Percentiles rank a stretch among this genome's conserved stretches.
phyloP scores from a whole-genome alignment of 1,140 invertebrate species.

The Drosophila fuyamai region DNA sequence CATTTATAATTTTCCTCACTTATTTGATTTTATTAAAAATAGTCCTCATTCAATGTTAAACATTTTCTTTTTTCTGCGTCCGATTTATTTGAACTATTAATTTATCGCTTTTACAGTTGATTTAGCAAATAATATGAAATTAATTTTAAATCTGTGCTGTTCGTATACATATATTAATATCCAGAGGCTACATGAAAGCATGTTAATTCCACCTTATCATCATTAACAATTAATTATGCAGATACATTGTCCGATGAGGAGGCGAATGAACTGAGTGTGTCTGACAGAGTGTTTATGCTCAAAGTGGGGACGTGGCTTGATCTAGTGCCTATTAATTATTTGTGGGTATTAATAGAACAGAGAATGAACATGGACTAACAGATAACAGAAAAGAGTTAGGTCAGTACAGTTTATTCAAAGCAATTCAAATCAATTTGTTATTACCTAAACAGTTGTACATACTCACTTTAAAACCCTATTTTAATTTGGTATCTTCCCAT shows the following conservation, averaged over 20 bases:
- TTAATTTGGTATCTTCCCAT: conserved; percentile 16
- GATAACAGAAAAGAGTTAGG: too few relatives aligned
- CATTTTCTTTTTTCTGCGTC: conserved; percentile 9
- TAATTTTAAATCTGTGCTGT: conserved; percentile 64
- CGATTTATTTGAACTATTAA: conserved; percentile 68
- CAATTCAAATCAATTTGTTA: too few relatives aligned
- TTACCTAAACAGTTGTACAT: neutral
- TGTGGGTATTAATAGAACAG: neutral
- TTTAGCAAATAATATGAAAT: conserved; percentile 69
- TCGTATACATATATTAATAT: conserved; percentile 56
- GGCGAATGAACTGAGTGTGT: conserved; percentile 3
- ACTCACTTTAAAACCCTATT: neutral
- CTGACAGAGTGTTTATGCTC: conserved; percentile 3
- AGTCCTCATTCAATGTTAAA: neutral
- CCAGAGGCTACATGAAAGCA: conserved; percentile 14
- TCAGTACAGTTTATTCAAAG: too few relatives aligned
- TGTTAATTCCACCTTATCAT: conserved; percentile 66
- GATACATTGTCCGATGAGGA: conserved; percentile 41
- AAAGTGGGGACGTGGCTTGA: conserved; percentile 16
- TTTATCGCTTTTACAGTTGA: conserved; percentile 78
- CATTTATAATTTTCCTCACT: neutral
- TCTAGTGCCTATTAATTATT: conserved; percentile 40
- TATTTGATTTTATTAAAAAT: conserved; percentile 1
- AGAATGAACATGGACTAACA: neutral
- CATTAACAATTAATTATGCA: conserved; percentile 80